These are phyloP conservation scores for Dryobotodes eremita DNA, from an alignment of 2,888 invertebrate species.

Conservation along the genomic window DNA sequence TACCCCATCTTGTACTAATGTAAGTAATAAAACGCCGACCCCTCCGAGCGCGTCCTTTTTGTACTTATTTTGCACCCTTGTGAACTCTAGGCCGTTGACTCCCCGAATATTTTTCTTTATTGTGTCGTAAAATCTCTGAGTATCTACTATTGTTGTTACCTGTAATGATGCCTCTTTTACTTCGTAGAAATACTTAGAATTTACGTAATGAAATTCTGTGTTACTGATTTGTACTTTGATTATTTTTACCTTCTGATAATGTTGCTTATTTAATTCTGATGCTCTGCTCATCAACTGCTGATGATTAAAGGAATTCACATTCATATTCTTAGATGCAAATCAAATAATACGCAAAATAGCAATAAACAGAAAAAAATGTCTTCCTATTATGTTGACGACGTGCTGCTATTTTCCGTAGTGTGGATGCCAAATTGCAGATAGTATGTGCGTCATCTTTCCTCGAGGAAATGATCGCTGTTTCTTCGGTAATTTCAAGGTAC, in stretches of 20 bases:
- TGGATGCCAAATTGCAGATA: constrained; percentile 64
- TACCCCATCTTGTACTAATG: constrained; percentile 73
- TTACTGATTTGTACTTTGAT: constrained; percentile 32
- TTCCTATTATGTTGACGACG: constrained; percentile 45
- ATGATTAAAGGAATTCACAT: constrained; percentile 7
- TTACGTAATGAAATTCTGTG: constrained; percentile 22
- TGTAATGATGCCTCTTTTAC: constrained; percentile 57
- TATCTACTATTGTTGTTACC: constrained; percentile 72
- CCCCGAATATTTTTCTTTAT: constrained; percentile 72
- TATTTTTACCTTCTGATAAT: constrained; percentile 11
- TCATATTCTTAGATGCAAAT: constrained; percentile 38
- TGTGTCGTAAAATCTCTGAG: constrained; percentile 70
- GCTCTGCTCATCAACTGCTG: not conserved
- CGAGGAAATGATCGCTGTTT: constrained; percentile 61
- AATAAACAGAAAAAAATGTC: constrained; percentile 44
- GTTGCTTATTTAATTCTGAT: not conserved
- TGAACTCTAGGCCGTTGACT: constrained; percentile 79
- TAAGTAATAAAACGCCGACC: constrained; percentile 74
- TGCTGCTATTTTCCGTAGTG: constrained; percentile 58
- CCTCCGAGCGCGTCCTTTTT: constrained; percentile 74
- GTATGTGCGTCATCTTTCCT: constrained; percentile 63
- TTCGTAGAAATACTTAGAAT: constrained; percentile 41
- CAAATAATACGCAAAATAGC: constrained; percentile 45
- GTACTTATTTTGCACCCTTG: constrained; percentile 75
- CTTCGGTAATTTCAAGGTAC: constrained; percentile 55